Evolutionary conservation across 2,888 invertebrate genomes (phyloP).

Genomic region (Catocala sponsa): DNA sequence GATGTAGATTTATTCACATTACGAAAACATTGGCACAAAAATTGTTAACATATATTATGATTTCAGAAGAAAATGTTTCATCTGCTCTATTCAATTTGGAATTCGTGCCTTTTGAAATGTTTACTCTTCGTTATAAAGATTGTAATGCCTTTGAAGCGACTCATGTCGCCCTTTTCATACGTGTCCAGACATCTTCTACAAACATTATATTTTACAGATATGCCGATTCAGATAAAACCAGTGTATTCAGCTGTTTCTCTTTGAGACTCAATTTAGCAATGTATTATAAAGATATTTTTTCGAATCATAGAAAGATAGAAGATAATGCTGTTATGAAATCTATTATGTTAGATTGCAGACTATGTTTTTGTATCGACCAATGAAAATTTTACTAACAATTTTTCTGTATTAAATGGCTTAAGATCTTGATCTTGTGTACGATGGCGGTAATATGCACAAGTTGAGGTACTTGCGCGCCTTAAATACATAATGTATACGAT

Average conservation of each 20-base stretch:
- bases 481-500: too few relatives aligned
- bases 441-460: too few relatives aligned
- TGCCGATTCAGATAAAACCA: background rate
- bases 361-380: too few relatives aligned
- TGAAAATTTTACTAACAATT: too few relatives aligned
- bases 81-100: background rate
- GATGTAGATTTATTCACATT: too few relatives aligned
- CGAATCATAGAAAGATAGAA: background rate
- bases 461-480: too few relatives aligned
- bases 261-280: conserved; percentile 3
- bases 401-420: too few relatives aligned
- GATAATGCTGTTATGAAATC: too few relatives aligned
- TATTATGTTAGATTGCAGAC: too few relatives aligned
- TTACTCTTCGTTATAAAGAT: conserved; percentile 1
- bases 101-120: background rate
- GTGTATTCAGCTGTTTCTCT: conserved; percentile 1
- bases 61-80: background rate
- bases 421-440: too few relatives aligned
- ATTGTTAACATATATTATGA: background rate
- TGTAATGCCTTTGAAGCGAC: conserved; percentile 6
- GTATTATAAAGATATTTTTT: background rate
- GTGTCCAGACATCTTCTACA: background rate
- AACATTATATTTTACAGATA: conserved; percentile 2
- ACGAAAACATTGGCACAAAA: too few relatives aligned
- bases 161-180: conserved; percentile 1